Evolutionary conservation across 1,140 invertebrate genomes (phyloP), one percentile per base, ranked within the genome.

Genomic region (Zelostemma sp.): DNA sequence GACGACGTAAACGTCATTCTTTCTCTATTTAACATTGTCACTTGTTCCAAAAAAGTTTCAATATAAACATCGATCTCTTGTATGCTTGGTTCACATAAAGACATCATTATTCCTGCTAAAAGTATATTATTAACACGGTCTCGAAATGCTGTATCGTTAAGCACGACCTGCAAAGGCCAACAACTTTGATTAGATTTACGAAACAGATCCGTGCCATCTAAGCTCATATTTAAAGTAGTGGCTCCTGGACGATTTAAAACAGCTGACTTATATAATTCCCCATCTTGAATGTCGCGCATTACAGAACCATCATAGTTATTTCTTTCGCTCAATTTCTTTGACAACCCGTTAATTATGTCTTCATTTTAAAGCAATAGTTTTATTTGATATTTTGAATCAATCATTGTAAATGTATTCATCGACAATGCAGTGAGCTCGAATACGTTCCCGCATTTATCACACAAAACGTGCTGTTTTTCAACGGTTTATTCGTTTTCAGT

Each of bases 101-200:
- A 18, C 21, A 60, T 21, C 47, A 40, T 31, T 43, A 60, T 11
- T 33, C 57, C 57, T 11, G 17, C 57, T 28, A 60, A 51, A 12
- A 60, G 15, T 16, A 60, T 12, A 28, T 38, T 9, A 9, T 40
- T 41, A 16, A 25, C 50, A 15, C 47, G 31, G 1, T 50, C 8
- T 16, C 41, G 21, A 0, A 45, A 41, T 25, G 38, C 11, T 6
- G 53, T 16, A 8, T 53, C 49, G 12, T 62, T 62, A 2, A 62
- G 4, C 12, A 48, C 35, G 14, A 62, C 5, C n/a, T 58, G 55
- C 9, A 38, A 9, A 28, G 59, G 59, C 59, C 59, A 62, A n/a
- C 41, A 46, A 19, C 35, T 31, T 17, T 35, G n/a, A 9, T 62
- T 62, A 5, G 49, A 54, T 31, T 41, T 62, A 28, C 53, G 51